Conservation (phyloP, 2,113 vertebrate species). For the Hyperoodon ampullatus region DNA sequence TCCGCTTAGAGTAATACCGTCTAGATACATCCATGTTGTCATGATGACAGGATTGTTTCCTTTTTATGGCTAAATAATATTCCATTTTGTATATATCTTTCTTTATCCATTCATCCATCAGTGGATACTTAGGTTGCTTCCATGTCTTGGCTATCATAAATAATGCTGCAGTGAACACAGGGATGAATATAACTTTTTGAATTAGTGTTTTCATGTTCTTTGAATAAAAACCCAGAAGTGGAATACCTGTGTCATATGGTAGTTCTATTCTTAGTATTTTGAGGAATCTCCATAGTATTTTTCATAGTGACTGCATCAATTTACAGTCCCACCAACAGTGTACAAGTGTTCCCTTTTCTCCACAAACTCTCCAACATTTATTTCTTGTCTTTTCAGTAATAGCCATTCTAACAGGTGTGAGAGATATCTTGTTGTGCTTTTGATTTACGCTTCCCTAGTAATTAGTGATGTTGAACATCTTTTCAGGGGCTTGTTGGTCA, state of each 20-base stretch:
- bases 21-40: neutral
- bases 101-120: neutral
- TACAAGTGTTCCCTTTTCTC: neutral
- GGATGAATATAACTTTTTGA: neutral
- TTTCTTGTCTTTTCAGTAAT: neutral
- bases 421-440: neutral
- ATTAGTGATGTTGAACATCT: neutral
- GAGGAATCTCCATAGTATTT: neutral
- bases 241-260: neutral
- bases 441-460: neutral
- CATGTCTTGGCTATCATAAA: neutral
- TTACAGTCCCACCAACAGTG: neutral
- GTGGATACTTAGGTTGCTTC: neutral
- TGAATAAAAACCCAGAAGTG: neutral
- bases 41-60: neutral
- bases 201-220: neutral
- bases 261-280: neutral
- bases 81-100: neutral
- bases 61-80: neutral
- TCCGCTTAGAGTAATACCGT: neutral
- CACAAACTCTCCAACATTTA: neutral
- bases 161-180: neutral
- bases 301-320: neutral
- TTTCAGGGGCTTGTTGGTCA: neutral
- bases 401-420: neutral